Conservation (phyloP, 2,888 invertebrate species). For the Tenthredo livida region DNA sequence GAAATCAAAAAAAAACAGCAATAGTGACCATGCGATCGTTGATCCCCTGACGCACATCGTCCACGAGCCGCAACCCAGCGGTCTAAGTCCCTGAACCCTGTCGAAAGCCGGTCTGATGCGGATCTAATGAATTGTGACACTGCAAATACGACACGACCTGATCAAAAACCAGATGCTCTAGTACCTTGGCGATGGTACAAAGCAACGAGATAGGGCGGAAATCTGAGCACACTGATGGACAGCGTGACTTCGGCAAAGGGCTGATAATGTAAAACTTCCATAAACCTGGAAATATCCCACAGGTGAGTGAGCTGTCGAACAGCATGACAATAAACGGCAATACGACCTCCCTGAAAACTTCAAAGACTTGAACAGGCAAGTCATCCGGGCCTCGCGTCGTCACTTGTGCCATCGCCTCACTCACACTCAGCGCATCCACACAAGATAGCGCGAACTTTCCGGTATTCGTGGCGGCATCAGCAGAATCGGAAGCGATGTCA, state of each 20-base stretch:
- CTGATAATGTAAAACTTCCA: background rate
- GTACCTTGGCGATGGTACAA: too few species aligned
- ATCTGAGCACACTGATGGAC: too few species aligned
- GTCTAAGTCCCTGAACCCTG: background rate
- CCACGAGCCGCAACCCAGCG: background rate
- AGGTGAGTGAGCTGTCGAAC: background rate
- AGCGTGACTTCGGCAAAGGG: background rate
- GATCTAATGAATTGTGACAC: too few species aligned
- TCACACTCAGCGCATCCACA: too few species aligned
- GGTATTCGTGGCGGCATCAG: too few species aligned
- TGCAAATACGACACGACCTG: too few species aligned
- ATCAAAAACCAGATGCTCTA: too few species aligned
- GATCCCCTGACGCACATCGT: constrained; percentile 20
- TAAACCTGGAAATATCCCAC: background rate
- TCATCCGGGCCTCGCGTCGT: too few species aligned
- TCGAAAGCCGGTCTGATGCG: constrained; percentile 26
- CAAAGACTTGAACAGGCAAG: background rate
- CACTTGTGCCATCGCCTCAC: too few species aligned
- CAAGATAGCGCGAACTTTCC: too few species aligned
- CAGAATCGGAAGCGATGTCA: too few species aligned
- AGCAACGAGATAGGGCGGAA: too few species aligned
- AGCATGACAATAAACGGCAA: background rate
- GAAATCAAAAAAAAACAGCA: background rate
- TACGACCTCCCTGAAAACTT: background rate
- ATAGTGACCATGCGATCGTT: constrained; percentile 2